These are phyloP conservation scores for Rotaria macrura DNA, from an alignment of 2,888 invertebrate species.

Conservation along the genomic window DNA sequence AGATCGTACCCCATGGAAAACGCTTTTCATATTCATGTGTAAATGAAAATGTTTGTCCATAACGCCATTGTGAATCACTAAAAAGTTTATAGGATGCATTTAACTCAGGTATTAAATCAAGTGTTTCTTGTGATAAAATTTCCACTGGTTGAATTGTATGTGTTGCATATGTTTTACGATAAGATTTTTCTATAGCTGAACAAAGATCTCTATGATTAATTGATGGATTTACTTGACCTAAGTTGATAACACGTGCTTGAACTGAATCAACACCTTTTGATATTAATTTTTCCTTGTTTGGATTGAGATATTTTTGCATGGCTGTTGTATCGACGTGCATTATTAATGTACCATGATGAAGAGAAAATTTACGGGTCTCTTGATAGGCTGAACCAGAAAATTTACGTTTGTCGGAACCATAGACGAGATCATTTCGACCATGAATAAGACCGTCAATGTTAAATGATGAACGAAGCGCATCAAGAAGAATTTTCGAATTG, in stretches of 20 bases:
- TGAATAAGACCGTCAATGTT: neutral
- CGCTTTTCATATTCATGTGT: neutral
- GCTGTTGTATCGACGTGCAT: neutral
- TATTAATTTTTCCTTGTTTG: slow-evolving; percentile 2
- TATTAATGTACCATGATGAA: slow-evolving; percentile 3
- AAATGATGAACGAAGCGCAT: neutral
- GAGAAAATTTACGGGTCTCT: neutral
- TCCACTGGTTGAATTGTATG: neutral
- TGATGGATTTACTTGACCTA: neutral
- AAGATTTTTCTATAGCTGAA: neutral
- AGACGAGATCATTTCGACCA: neutral
- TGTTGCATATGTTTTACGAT: neutral
- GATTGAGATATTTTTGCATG: neutral
- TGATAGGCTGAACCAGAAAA: slow-evolving; percentile 2
- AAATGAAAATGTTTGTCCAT: neutral
- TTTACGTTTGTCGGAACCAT: neutral
- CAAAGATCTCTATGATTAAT: neutral
- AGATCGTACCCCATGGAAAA: neutral
- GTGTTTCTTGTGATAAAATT: neutral
- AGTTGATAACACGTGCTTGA: neutral
- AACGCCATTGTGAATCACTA: neutral
- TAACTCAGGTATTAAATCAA: neutral
- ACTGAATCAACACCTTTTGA: neutral
- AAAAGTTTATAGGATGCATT: neutral
- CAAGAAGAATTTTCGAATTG: neutral